Percentiles rank a stretch among this genome's conserved stretches.
Evolutionary conservation across 1,140 invertebrate genomes (phyloP).

Genomic region (Drosophila yakuba): DNA sequence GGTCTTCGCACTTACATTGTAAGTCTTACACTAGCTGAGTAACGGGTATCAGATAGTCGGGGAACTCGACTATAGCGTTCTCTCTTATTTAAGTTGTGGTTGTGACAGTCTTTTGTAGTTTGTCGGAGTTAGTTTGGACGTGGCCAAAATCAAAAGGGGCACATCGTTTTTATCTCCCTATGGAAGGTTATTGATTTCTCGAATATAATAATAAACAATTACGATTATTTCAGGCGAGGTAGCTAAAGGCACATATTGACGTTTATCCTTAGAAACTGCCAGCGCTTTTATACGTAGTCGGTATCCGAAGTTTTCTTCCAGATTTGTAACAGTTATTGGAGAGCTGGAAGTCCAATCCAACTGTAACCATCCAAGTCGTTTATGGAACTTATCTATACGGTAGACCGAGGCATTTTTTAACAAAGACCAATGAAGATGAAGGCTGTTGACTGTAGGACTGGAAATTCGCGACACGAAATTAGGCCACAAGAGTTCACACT

Average conservation of each 20-base stretch:
- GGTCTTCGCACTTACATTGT: no score
- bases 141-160: no score
- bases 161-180: no score
- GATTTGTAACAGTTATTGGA: slow-evolving; percentile 39
- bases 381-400: slow-evolving; percentile 66
- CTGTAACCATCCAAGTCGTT: slow-evolving; percentile 62
- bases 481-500: slow-evolving; percentile 23
- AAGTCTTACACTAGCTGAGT: no score
- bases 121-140: no score
- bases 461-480: slow-evolving; percentile 50
- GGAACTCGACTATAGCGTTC: no score
- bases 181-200: background rate
- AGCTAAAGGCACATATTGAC: slow-evolving; percentile 47
- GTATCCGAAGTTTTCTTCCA: slow-evolving; percentile 79
- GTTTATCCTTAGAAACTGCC: slow-evolving; percentile 11
- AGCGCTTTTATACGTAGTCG: slow-evolving; percentile 69
- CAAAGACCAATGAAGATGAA: slow-evolving; percentile 62
- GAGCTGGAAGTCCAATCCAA: slow-evolving; percentile 60
- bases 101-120: no score
- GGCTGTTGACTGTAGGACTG: slow-evolving; percentile 57
- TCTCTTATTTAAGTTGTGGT: no score
- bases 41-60: no score
- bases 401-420: slow-evolving; percentile 51
- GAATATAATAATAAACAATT: slow-evolving; percentile 1
- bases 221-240: slow-evolving; percentile 70